Evolutionary conservation across 2,888 invertebrate species (phyloP).

Genomic region (Orthosia gothica): DNA sequence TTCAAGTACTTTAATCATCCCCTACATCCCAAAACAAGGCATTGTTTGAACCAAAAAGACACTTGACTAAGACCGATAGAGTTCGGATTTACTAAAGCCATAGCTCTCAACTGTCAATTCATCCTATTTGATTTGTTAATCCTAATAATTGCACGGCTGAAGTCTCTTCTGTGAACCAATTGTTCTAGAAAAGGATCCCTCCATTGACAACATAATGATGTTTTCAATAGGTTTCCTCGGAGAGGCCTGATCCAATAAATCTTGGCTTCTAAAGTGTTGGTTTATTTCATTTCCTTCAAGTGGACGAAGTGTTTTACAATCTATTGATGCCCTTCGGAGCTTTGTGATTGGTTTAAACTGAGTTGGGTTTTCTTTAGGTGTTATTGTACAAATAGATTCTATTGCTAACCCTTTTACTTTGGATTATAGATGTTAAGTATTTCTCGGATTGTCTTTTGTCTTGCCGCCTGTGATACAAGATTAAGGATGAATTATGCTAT

Average conservation of each 20-base stretch:
- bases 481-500: no score
- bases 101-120: slow-evolving; percentile 31
- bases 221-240: slow-evolving; percentile 35
- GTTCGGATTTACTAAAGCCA: slow-evolving; percentile 34
- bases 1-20: slow-evolving; percentile 30
- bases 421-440: neutral
- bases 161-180: slow-evolving; percentile 29
- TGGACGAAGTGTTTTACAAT: slow-evolving; percentile 28
- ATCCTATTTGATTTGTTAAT: slow-evolving; percentile 64
- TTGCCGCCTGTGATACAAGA: no score
- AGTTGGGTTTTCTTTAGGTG: neutral
- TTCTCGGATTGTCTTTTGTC: no score
- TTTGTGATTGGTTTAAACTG: slow-evolving; percentile 24
- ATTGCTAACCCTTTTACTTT: neutral
- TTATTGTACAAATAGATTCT: neutral
- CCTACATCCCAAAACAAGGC: slow-evolving; percentile 28
- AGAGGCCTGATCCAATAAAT: slow-evolving; percentile 43
- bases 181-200: slow-evolving; percentile 41
- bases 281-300: slow-evolving; percentile 34
- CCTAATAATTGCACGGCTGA: slow-evolving; percentile 41
- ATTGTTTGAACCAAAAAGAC: slow-evolving; percentile 39
- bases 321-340: slow-evolving; percentile 13
- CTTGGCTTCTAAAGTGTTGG: slow-evolving; percentile 35
- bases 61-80: slow-evolving; percentile 51
- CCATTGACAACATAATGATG: slow-evolving; percentile 44